These are phyloP conservation scores for Gymnorhina tibicen DNA, from an alignment of 2,113 vertebrate genomes.

Conservation along the genomic window DNA sequence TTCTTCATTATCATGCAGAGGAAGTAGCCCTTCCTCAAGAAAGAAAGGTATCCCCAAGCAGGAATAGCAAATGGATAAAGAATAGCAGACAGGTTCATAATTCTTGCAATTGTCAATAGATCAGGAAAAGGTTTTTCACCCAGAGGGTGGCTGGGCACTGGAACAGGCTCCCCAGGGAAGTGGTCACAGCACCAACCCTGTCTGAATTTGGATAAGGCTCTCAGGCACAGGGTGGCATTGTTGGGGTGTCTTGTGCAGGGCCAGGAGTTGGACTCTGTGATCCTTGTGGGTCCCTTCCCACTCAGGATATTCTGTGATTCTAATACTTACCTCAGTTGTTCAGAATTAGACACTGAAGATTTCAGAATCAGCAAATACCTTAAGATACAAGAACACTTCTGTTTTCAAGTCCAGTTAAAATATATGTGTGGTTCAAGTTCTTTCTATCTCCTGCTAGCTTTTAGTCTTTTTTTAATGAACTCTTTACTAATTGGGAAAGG, in stretches of 20 bases:
- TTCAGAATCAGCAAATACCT: neutral
- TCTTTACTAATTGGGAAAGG: slow-evolving; percentile 18
- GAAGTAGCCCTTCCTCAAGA: neutral
- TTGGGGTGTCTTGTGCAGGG: neutral
- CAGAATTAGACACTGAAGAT: neutral
- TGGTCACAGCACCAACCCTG: neutral
- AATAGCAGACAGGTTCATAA: neutral
- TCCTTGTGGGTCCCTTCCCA: neutral
- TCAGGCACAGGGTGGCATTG: neutral
- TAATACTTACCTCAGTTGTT: neutral
- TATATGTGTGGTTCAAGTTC: neutral
- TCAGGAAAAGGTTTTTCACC: neutral
- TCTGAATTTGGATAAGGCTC: neutral
- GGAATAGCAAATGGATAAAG: neutral
- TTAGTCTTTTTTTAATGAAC: slow-evolving; percentile 41
- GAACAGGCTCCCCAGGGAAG: neutral
- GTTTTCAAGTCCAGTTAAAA: neutral
- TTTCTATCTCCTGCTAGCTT: neutral
- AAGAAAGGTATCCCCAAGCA: neutral
- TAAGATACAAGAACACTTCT: neutral
- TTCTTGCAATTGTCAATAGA: neutral
- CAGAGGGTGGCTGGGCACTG: neutral
- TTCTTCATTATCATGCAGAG: neutral
- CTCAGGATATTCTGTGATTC: neutral
- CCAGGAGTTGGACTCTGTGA: neutral